These are phyloP conservation scores for Atherix ibis DNA, from an alignment of 2,888 invertebrate genomes.

Conservation along the genomic window DNA sequence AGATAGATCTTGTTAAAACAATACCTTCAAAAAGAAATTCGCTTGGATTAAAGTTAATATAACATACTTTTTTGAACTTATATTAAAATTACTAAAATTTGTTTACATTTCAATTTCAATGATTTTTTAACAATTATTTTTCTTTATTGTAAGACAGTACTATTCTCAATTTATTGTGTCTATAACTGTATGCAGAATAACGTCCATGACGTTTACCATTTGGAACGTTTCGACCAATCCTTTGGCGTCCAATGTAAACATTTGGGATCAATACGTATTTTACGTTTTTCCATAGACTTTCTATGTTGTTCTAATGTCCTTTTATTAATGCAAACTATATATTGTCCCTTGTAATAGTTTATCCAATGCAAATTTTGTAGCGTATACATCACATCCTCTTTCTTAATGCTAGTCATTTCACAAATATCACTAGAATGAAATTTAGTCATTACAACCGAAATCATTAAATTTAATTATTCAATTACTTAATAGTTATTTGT, in stretches of 20 bases:
- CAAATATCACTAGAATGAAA: constrained; percentile 73
- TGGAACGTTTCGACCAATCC: constrained; percentile 96
- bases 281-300: constrained; percentile 74
- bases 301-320: constrained; percentile 79
- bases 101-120: too few relatives aligned
- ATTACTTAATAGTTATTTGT: constrained; percentile 84
- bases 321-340: constrained; percentile 85
- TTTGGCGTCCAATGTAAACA: constrained; percentile 97
- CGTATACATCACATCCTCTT: constrained; percentile 98
- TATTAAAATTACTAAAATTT: too few relatives aligned
- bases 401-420: constrained; percentile 95
- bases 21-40: too few relatives aligned
- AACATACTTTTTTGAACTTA: too few relatives aligned
- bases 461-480: not conserved
- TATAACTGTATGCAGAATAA: too few relatives aligned
- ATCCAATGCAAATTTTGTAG: constrained; percentile 93
- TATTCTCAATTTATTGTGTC: too few relatives aligned
- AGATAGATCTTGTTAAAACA: too few relatives aligned
- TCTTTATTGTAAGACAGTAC: too few relatives aligned
- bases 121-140: too few relatives aligned
- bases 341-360: constrained; percentile 98
- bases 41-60: too few relatives aligned
- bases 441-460: not conserved
- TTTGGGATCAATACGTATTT: constrained; percentile 85
- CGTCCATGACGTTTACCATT: too few relatives aligned